Base-by-base conservation (phyloP, 2,888 invertebrate species). In the Oxycera nigricornis region DNA sequence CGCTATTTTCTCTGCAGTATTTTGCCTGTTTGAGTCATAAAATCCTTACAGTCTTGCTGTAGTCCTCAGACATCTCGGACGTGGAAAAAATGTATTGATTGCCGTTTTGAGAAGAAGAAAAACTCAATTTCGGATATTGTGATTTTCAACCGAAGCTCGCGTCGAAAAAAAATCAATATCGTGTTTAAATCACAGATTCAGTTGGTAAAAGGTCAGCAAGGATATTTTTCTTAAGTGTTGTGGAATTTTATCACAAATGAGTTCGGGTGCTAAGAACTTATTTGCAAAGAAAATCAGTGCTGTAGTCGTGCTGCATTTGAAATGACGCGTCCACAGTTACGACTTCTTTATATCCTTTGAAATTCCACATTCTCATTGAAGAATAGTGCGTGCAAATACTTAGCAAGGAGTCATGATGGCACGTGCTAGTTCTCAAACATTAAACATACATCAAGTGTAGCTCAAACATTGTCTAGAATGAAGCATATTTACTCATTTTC, bases 1-100 rank as follows among this genome's bases (percentile, higher is more conserved):
- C 39, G 46, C 46, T 65, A 52, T 50, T 65, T 65, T 65, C 52
- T 73, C 73, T 73, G 73, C 73, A 73, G 73, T 73, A 73, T 73
- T 73, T 73, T 73, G 73, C 61, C 73, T 62, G 73, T 35, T 65
- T 73, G 73, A 73, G 55, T 73, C 73, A 73, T 73, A 73, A 62
- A 46, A 59, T 41, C 55, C 70, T 70, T 24, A 52, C 70, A 70
- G 70, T 70, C 70, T 70, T 26, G 70, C 70, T 70, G 28, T 46
- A 70, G 55, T 70, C 70, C 28, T 70, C 70, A 35, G 65, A 65
- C 41, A 41, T 65, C 41, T 41, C 65, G 65, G 65, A 65, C 65
- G 65, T 41, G 35, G 41, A 65, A 61, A 28, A 9, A 46, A 57
- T 26, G 11, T 14, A 24, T 61, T 61, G 17, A 24, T 41, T 65